These are phyloP conservation scores for Lucilia sericata DNA, from an alignment of 1,140 invertebrate species.

Conservation along the genomic window DNA sequence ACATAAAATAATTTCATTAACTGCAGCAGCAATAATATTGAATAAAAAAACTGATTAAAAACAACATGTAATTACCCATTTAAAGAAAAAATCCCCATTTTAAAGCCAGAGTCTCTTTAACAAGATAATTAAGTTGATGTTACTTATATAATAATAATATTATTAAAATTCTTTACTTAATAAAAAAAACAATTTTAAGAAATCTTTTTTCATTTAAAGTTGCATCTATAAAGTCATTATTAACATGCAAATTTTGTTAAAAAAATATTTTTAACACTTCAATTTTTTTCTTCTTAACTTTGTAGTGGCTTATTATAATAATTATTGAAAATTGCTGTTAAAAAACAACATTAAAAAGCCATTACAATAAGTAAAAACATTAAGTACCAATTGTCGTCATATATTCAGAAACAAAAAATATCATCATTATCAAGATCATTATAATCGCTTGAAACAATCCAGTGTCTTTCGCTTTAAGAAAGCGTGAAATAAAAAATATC, in stretches of 20 bases:
- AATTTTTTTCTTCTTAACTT: background rate
- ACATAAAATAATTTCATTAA: background rate
- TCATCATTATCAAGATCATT: too few species aligned
- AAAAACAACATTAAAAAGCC: background rate
- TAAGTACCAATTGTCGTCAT: background rate
- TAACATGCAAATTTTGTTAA: background rate
- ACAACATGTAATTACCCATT: background rate
- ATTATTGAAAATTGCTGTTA: background rate
- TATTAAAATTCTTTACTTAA: background rate
- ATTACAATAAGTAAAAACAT: background rate
- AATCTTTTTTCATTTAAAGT: background rate
- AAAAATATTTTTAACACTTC: background rate
- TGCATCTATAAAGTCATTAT: too few species aligned
- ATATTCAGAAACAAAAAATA: too few species aligned
- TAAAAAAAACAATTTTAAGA: too few species aligned
- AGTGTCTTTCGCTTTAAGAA: too few species aligned
- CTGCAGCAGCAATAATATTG: background rate
- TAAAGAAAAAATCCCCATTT: background rate
- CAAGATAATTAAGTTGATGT: background rate
- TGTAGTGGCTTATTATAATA: background rate
- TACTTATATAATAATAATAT: background rate
- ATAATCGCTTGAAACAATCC: too few species aligned
- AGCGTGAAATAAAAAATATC: too few species aligned
- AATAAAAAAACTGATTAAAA: background rate
- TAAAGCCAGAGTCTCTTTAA: background rate